Conservation (phyloP, 2,888 invertebrate genomes). For the Sarcophaga caerulescens region DNA sequence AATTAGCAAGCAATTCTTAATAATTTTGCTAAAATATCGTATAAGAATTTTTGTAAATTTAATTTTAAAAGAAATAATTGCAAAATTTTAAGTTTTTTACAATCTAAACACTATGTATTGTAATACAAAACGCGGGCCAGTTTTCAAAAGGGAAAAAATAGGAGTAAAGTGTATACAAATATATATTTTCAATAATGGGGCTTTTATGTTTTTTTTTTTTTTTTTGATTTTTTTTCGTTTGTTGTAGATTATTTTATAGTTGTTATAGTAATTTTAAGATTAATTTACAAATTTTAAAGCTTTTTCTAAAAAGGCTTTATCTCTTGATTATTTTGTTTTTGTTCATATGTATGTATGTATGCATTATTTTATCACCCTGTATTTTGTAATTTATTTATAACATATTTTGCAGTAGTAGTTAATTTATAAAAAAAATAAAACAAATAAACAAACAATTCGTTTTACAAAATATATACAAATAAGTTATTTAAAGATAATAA, state of each 20-base stretch:
- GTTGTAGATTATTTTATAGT: slow-evolving; percentile 35
- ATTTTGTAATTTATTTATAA: slow-evolving; percentile 43
- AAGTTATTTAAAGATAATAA: slow-evolving; percentile 15
- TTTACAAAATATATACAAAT: too few relatives aligned
- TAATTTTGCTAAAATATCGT: too few relatives aligned
- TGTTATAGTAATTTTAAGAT: slow-evolving; percentile 65
- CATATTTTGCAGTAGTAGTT: slow-evolving; percentile 40
- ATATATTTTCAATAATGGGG: slow-evolving; percentile 7
- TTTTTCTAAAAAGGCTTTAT: slow-evolving; percentile 53
- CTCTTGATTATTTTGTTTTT: slow-evolving; percentile 7
- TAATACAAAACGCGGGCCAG: neutral
- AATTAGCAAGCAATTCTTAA: neutral
- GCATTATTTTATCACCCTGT: slow-evolving; percentile 13
- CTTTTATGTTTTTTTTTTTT: neutral
- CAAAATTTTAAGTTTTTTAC: neutral
- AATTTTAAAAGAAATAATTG: slow-evolving; percentile 14
- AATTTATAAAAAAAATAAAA: slow-evolving; percentile 21
- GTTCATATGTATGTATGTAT: neutral
- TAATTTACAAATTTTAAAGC: slow-evolving; percentile 24
- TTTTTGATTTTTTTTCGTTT: neutral
- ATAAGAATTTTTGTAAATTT: neutral
- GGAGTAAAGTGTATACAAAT: neutral
- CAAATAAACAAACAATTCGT: slow-evolving; percentile 18
- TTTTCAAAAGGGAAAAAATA: neutral
- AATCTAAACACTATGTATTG: too few relatives aligned